A percentile compares a stretch with the other conserved stretches of the same genome.
Conservation (phyloP, 2,888 invertebrate genomes). For the Leistus spinibarbis region DNA sequence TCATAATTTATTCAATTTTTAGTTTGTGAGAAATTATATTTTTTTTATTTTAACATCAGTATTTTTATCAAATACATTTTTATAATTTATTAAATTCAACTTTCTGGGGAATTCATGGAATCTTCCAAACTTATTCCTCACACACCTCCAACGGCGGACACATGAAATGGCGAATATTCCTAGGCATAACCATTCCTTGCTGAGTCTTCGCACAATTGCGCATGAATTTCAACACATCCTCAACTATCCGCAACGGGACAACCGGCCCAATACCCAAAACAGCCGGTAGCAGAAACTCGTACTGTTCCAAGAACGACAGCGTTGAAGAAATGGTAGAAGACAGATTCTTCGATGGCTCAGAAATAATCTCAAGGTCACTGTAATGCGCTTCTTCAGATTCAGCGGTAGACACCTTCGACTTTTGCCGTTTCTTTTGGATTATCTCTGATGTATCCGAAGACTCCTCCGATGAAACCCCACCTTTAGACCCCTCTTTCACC, state of each 20-base stretch:
- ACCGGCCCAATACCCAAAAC: slow-evolving; percentile 67
- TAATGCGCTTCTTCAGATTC: background rate
- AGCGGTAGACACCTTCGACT: background rate
- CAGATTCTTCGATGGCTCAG: background rate
- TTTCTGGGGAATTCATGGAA: no score
- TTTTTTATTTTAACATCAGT: background rate
- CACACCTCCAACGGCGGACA: slow-evolving; percentile 69
- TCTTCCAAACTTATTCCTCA: background rate
- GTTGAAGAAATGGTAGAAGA: background rate
- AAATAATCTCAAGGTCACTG: background rate
- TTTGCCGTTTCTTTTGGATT: background rate
- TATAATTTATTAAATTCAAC: no score
- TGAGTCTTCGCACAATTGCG: slow-evolving; percentile 62
- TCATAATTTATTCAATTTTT: slow-evolving; percentile 5
- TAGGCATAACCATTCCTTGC: slow-evolving; percentile 70
- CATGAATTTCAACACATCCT: slow-evolving; percentile 62
- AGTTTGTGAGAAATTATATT: background rate
- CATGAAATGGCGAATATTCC: slow-evolving; percentile 71
- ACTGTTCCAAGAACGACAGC: background rate
- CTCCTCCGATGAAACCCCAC: background rate
- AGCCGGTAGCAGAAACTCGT: slow-evolving; percentile 49
- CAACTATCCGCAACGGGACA: slow-evolving; percentile 60
- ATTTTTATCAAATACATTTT: background rate
- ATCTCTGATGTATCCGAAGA: background rate
- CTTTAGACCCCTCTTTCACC: background rate